A percentile compares a stretch with the other conserved stretches of the same genome.
These are phyloP conservation scores for Eublepharis macularius DNA, from an alignment of 2,113 vertebrate species.

Conservation along the genomic window DNA sequence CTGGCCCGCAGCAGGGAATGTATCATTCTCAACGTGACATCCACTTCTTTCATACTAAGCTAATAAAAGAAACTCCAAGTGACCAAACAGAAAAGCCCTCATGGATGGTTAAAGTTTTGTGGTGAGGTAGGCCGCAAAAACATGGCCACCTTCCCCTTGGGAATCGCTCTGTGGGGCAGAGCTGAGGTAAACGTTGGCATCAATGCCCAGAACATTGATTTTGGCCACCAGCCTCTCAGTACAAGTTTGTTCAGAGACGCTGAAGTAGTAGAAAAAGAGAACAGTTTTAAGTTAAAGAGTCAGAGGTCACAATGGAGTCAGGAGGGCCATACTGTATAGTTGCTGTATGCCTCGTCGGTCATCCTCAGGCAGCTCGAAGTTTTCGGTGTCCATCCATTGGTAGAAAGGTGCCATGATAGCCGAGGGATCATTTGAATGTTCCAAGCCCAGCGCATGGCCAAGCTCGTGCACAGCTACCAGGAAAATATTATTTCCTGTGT, in stretches of 20 bases:
- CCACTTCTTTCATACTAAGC: background rate
- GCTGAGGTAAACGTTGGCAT: background rate
- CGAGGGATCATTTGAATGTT: conserved; percentile 86
- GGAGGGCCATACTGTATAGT: conserved; percentile 78
- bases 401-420: conserved; percentile 96
- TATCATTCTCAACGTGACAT: background rate
- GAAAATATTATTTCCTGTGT: conserved; percentile 88
- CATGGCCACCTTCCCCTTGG: background rate
- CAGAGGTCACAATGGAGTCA: background rate
- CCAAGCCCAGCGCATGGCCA: conserved; percentile 89
- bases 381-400: conserved; percentile 91
- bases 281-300: background rate
- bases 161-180: no score
- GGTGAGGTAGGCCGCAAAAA: background rate
- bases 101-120: background rate
- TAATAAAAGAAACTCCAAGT: background rate
- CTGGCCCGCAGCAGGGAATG: background rate
- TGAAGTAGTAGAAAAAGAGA: background rate
- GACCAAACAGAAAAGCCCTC: background rate
- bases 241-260: background rate
- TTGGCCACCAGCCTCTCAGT: no score
- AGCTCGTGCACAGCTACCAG: conserved; percentile 90
- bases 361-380: conserved; percentile 87
- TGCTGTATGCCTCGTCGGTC: conserved; percentile 88
- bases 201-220: background rate